Base-by-base conservation (phyloP, 2,888 invertebrate genomes). In the Unio pictorum region DNA sequence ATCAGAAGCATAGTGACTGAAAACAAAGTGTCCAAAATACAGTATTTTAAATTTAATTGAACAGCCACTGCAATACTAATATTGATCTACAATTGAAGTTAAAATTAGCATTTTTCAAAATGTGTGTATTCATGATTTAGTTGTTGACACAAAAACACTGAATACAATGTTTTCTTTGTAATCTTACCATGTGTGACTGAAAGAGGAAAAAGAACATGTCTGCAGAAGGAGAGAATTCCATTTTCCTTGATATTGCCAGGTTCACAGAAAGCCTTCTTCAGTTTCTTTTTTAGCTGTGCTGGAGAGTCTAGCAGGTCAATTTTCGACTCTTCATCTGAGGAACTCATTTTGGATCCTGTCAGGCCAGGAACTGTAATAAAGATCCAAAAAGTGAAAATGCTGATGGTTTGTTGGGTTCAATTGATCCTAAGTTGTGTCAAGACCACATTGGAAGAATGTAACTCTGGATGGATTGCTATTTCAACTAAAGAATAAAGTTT, bases 251-350 rank as follows among this genome's bases (percentile, higher is more conserved):
- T 93, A 87, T 98, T 98, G 60, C 98, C 97, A 2, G 97, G 87
- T 73, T 90, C 90, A 87, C 91, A 91, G 78, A 90, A 89, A 2
- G 90, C 90, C 67, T 86, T 88, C 90, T 97, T 97, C 59, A 99
- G 90, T 91, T 99, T 99, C 91, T 95, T 96, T 90, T 96, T 97
- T 0, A 99, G 94, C 88, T 93, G 93, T 0, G 94, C 93, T 20
- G 96, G 94, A 67, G 94, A 93, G 88, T 99, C 99, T 28, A 99
- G 91, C 45, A 99, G 91, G 91, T 99, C 99, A 84, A 99, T 99
- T 92, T 99, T 99, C 61, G 98, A 98, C 80, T 99, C 98, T 86
- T 96, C 97, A 91, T 99, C 98, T 0, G 99, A 99, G 4, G 99
- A 95, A 69, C 98, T 98, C 99, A 99, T 99, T 79, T 90, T 90